Evolutionary conservation across 2,888 invertebrate genomes (phyloP), one percentile per base, ranked within the genome.

Genomic region (Trimorus sp.): DNA sequence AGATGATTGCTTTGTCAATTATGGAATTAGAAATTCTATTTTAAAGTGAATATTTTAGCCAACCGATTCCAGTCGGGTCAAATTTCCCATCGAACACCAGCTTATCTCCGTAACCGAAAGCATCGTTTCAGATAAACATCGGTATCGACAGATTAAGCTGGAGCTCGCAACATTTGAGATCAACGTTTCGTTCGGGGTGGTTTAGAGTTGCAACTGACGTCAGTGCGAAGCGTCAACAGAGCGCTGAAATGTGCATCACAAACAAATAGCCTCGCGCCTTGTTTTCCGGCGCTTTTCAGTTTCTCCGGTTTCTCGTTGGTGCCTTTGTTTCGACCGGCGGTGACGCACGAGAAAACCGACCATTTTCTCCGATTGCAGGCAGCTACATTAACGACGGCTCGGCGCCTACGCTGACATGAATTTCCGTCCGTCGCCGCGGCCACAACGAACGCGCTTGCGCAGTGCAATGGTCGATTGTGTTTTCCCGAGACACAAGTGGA

Each of bases 121-220:
- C 26, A 26, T 26, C 40, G 53, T 40, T 65, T 62, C 60, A 53
- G 49, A 66, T 66, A 26, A 60, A 60, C 48, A 60, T 60, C 60
- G 16, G 66, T 71, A 66, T 26, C 65, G 40, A 4, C 9, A 36
- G 56, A 73, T 73, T 54, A 73, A 73, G 49, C n/a, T n/a, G n/a
- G n/a, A n/a, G 60, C 54, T 16, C 14, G 49, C 56, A 49, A 15
- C 66, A 62, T 62, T 60, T 54, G 7, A 54, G 63, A 79, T 68
- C 73, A 68, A 62, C 16, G 42, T 73, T 73, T 79, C 71, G 60
- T 26, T 59, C 73, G 60, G 66, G 60, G 58, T 68, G 73, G 73
- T 79, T 37, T 79, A 68, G 73, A 79, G 74, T 79, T 69, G 68
- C 74, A 65, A 9, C 38, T 71, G 79, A 79, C 79, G 79, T 74